Base-by-base conservation (phyloP, 2,888 invertebrate genomes). In the Orchesella flavescens region DNA sequence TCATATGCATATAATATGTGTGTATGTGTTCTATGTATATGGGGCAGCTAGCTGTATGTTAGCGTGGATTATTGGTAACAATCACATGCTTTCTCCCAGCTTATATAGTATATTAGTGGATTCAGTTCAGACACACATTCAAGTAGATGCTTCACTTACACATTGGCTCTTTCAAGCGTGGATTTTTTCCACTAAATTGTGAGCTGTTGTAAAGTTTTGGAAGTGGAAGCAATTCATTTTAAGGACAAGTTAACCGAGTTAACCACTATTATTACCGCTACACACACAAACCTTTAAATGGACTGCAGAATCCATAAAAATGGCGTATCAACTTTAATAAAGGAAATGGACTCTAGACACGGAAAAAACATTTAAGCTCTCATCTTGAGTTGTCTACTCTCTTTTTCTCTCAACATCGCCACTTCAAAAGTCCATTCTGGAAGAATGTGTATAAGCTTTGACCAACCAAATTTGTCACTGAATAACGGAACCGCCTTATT, bases 401-500 rank as follows among this genome's bases (percentile, higher is more conserved):
- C 5, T 46, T 46, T 13, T 46, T 13, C 13, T 46, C 13, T 46
- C 46, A 46, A n/a, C 5, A 61, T 12, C 19, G 19, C 7, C 61
- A 61, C 61, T 23, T 61, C 2, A 17, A 43, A 44, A 66, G 43
- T 10, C 43, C 44, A 66, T 44, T 66, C 43, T 15, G 43, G 13
- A 24, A n/a, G 43, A 21, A 66, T 66, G 66, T 17, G 66, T 34
- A n/a, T n/a, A n/a, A 66, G 66, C 4, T 43, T 3, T n/a, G 57
- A 57, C 57, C n/a, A n/a, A 66, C 17, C 43, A 17, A 10, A 66
- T 66, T 66, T 66, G 66, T 66, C 66, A 66, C 66, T 10, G 12
- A 15, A 66, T n/a, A 66, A 15, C 43, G 44, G 66, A 12, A 10
- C 7, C 43, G 66, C 66, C 43, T 66, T 66, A 66, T 44, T 66